A percentile compares a stretch with the other conserved stretches of the same genome.
Evolutionary conservation across 2,888 invertebrate species (phyloP).

Genomic region (Acanthosepion lycidas): DNA sequence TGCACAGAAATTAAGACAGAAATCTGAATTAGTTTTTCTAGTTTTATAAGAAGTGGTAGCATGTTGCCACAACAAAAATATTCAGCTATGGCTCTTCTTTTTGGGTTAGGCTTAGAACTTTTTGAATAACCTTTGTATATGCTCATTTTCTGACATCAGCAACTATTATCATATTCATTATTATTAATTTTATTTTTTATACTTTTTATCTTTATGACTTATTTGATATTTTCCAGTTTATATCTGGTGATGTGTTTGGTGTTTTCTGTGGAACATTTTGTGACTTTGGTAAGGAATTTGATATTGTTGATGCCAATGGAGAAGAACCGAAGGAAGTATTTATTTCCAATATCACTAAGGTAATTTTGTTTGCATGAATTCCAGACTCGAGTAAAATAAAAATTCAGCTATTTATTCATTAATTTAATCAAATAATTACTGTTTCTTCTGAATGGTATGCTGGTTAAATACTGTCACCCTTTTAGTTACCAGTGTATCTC

Average conservation of each 20-base stretch:
- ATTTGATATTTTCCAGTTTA: constrained; percentile 66
- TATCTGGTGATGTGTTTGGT: constrained; percentile 73
- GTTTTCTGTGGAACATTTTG: constrained; percentile 72
- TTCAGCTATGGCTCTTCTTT: no score
- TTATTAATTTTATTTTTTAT: neutral
- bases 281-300: constrained; percentile 74
- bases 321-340: constrained; percentile 73
- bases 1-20: no score
- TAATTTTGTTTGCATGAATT: constrained; percentile 52
- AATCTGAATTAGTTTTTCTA: no score
- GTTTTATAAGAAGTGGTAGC: no score
- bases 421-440: neutral
- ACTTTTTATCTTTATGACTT: neutral
- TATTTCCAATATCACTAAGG: constrained; percentile 72
- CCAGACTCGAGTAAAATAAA: neutral
- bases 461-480: no score
- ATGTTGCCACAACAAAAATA: no score
- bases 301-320: constrained; percentile 71
- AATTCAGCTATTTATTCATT: neutral
- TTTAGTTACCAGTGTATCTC: no score
- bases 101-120: no score
- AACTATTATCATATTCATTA: neutral
- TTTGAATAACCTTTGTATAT: no score
- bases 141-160: no score
- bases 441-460: no score